Base-by-base conservation (phyloP, 2,888 invertebrate genomes). In the Crepidodera aurea region DNA sequence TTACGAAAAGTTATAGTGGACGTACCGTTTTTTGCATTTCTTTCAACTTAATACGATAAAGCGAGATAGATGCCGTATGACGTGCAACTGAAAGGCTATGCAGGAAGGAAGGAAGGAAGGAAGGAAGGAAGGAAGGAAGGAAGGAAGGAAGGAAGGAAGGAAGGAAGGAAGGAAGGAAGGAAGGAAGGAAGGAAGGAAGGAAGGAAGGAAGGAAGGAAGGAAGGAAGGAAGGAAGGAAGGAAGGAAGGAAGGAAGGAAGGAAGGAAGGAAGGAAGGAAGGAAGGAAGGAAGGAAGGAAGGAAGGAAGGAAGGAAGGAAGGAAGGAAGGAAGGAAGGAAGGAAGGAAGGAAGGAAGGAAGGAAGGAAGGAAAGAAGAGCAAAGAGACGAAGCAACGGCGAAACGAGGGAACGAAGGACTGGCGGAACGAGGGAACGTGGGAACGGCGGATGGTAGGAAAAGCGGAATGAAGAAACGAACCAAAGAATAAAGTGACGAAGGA, bases 181-280 rank as follows among this genome's bases (percentile, higher is more conserved):
- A 7, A 40, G 44, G 44, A 44, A 55, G 44, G 39, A 27, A 44
- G 44, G 40, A 55, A 22, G 29, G 22, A 25, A 48, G 48, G 48
- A 15, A 25, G 25, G 25, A 25, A 25, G 25, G 25, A 25, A 25
- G 25, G 25, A 25, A 51, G 53, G 53, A 51, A 51, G 37, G 53
- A 37, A 51, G 53, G 53, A 51, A 51, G 53, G 53, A 37, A 51
- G 53, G 53, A 34, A 51, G 53, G 53, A 37, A 51, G 53, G 53
- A 51, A 51, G 37, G 53, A 37, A 51, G 53, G 53, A 51, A 51
- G 53, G 53, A 37, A 51, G 37, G 53, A 51, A 51, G 53, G 53
- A 37, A 51, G 53, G 53, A 51, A 51, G 53, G 53, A 37, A 37
- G 37, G 53, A 51, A 51, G 53, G 53, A 37, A 51, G 37, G 53